Conservation (phyloP, 2,797 vertebrate genomes). For the Pseudochromis fuscus region DNA sequence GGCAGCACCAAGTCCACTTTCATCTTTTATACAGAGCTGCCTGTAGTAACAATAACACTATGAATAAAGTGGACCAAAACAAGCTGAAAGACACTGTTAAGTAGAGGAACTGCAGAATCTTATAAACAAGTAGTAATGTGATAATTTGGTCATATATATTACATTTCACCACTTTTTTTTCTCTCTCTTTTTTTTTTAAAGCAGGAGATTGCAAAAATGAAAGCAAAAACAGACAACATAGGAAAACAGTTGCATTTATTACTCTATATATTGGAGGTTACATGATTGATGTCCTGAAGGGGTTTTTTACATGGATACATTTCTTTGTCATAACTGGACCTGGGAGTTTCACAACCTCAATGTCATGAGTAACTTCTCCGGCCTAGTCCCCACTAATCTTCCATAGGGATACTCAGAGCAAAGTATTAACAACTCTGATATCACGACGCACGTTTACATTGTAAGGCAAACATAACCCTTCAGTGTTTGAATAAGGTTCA, state of each 20-base stretch:
- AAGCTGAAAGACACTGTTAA: not conserved
- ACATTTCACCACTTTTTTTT: not conserved
- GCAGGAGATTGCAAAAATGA: not conserved
- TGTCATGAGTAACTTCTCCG: too few relatives aligned
- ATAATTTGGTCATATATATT: not conserved
- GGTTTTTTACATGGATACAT: constrained; percentile 71
- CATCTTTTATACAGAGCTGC: too few relatives aligned
- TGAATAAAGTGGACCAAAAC: not conserved
- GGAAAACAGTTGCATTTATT: constrained; percentile 82
- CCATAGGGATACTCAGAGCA: constrained; percentile 29
- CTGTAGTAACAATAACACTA: too few relatives aligned
- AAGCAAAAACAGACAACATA: constrained; percentile 15
- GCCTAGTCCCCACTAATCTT: constrained; percentile 6
- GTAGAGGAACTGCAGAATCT: not conserved
- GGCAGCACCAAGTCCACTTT: too few relatives aligned
- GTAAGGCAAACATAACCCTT: constrained; percentile 48
- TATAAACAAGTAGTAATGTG: not conserved
- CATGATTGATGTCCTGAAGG: constrained; percentile 78
- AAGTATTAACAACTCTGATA: constrained; percentile 29
- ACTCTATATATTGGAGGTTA: constrained; percentile 77
- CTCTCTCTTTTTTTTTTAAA: not conserved
- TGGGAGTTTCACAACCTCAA: constrained; percentile 37
- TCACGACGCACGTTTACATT: constrained; percentile 36
- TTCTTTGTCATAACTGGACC: constrained; percentile 32
- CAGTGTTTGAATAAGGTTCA: constrained; percentile 38